Base-by-base conservation (phyloP, 1,140 invertebrate genomes). In the Hermatobates lingyangjiaoensis region DNA sequence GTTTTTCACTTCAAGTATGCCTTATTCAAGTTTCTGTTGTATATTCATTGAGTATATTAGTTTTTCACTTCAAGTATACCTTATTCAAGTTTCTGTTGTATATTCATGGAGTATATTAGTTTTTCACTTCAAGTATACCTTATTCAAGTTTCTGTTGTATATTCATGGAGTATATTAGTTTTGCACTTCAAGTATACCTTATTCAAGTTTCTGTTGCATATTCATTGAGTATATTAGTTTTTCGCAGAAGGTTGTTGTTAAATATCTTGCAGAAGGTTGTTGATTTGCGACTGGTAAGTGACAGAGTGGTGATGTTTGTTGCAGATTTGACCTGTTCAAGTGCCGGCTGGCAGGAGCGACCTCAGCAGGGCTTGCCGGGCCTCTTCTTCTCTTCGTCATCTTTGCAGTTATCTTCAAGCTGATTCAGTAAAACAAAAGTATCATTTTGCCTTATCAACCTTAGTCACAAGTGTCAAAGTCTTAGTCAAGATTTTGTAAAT, bases 261-360 rank as follows among this genome's bases (percentile, higher is more conserved):
- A 42, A 42, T 42, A 20, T 42, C n/a, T n/a, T n/a, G n/a, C n/a
- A n/a, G n/a, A n/a, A n/a, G n/a, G n/a, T n/a, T n/a, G n/a, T n/a
- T n/a, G n/a, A n/a, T n/a, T n/a, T n/a, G n/a, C n/a, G n/a, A n/a
- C n/a, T n/a, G n/a, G n/a, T n/a, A n/a, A n/a, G n/a, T n/a, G n/a
- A n/a, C n/a, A n/a, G 27, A 48, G 30, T 48, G n/a, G n/a, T n/a
- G n/a, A n/a, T n/a, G 15, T 53, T 56, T 57, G 27, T 66, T 66
- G 46, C 63, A 77, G 76, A 58, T 89, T 81, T 57, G 83, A 89
- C 62, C 86, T 87, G 80, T 87, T 87, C 62, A 88, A 87, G 60
- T 96, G 92, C 64, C 75, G 92, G 25, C 69, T 94, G 54, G 90
- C 91, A 5, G 85, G 81, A 20, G 87, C 85, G 3, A 65, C 76